phyloP scores from a whole-genome alignment of 2,797 vertebrate genomes.

The Petrocephalus schoutedeni region DNA sequence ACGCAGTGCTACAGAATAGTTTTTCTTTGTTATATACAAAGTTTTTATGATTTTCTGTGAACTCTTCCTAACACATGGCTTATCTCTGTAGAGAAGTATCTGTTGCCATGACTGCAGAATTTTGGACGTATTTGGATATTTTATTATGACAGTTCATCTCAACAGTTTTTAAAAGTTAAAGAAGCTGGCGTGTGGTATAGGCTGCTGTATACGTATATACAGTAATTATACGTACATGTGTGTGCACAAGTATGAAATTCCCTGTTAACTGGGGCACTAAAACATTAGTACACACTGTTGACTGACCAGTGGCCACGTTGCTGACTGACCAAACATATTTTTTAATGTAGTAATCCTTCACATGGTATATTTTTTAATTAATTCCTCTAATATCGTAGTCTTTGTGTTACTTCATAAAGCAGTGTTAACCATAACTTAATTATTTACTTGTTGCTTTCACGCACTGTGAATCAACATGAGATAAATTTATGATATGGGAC shows the following conservation, averaged over 20 bases:
- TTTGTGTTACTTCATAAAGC: not conserved
- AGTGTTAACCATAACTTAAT: not conserved
- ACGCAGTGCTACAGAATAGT: too few relatives aligned
- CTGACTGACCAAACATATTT: not conserved
- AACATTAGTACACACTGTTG: not conserved
- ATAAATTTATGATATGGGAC: not conserved
- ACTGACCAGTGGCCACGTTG: not conserved
- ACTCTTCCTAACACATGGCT: constrained; percentile 45
- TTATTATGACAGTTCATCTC: constrained; percentile 34
- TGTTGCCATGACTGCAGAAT: constrained; percentile 44
- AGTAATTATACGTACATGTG: not conserved
- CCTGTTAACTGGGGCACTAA: not conserved
- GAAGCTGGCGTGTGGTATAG: not conserved
- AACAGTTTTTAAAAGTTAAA: not conserved
- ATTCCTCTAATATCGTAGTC: not conserved
- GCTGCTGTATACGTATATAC: not conserved
- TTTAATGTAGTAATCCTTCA: not conserved
- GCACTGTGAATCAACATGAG: not conserved
- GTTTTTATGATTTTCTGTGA: constrained; percentile 36
- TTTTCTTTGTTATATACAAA: not conserved
- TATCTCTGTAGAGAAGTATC: constrained; percentile 51
- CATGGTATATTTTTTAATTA: not conserved
- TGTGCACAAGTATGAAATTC: not conserved
- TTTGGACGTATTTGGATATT: constrained; percentile 41
- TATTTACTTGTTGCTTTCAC: not conserved